Base-by-base conservation (phyloP, 2,888 invertebrate species). In the Copidosoma aretas region DNA sequence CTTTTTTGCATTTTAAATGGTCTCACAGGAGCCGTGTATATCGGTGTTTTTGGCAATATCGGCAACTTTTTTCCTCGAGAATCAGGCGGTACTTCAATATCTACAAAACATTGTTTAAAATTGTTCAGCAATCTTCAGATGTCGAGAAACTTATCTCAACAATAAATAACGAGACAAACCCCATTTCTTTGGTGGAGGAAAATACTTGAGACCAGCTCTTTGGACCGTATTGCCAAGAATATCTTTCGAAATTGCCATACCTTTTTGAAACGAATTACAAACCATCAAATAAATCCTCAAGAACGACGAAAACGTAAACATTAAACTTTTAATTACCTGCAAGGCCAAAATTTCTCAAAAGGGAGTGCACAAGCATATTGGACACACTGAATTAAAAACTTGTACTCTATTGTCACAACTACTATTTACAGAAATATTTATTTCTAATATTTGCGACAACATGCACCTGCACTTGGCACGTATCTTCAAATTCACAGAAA, bases 1-100 rank as follows among this genome's bases (percentile, higher is more conserved):
- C 88, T 88, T 79, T 94, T 97, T 74, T 91, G 91, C 93, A 94
- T 94, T 86, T 94, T 95, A 3, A 91, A 93, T 22, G 93, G 88
- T 74, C 89, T 89, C 41, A 91, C 77, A 71, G 87, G 88, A 0
- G 90, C 77, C 1, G 91, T 90, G 76, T 89, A 89, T 52, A 85
- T 86, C 0, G 94, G 95, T 0, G 90, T 89, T 83, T 91, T 95
- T 0, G 92, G 92, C 80, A 91, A 84, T 52, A 91, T 84, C 71
- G 85, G 87, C 10, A 96, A 84, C 81, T 90, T 93, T 24, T 87
- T 87, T 65, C 89, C 88, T 68, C 93, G 93, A 14, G 51, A n/a
- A 21, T 68, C 61, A 17, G 72, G 72, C 39, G 81, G 82, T 43
- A 41, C 71, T 70, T 82, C 80, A 21, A 79, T 43, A 24, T 76